These are phyloP conservation scores for Coenonympha glycerion DNA, from an alignment of 2,888 invertebrate species.

Conservation along the genomic window DNA sequence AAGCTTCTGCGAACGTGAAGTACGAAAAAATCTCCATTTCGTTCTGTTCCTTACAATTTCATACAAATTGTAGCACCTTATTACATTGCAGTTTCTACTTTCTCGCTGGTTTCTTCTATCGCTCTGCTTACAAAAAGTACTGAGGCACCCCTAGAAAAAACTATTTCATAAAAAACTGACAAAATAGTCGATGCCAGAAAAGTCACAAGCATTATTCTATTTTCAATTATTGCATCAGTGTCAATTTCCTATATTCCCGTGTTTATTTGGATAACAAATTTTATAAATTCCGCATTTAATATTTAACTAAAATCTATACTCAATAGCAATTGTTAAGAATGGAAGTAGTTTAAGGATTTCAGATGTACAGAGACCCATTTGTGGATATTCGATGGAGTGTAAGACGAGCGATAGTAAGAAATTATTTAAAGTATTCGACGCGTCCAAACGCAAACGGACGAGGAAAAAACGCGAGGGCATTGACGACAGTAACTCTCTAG, in stretches of 20 bases:
- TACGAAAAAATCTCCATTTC: too few relatives aligned
- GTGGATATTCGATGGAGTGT: constrained; percentile 58
- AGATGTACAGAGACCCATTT: constrained; percentile 48
- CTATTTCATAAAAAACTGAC: too few relatives aligned
- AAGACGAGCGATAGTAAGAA: constrained; percentile 64
- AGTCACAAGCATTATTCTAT: constrained; percentile 38
- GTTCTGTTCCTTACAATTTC: too few relatives aligned
- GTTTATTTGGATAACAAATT: constrained; percentile 48
- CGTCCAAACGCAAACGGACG: constrained; percentile 49
- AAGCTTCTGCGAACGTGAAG: too few relatives aligned
- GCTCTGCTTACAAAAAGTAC: too few relatives aligned
- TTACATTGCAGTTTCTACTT: too few relatives aligned
- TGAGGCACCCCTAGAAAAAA: too few relatives aligned
- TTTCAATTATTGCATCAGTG: constrained; percentile 46
- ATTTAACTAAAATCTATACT: constrained; percentile 26
- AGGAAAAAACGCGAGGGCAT: constrained; percentile 50
- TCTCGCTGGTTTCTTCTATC: too few relatives aligned
- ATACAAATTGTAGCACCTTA: too few relatives aligned
- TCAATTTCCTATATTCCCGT: constrained; percentile 41
- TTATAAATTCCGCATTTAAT: constrained; percentile 43
- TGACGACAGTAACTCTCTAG: constrained; percentile 50
- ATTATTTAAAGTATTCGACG: constrained; percentile 63
- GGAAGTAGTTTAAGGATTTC: constrained; percentile 39
- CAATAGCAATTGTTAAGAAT: constrained; percentile 38
- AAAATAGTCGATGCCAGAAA: constrained; percentile 4